phyloP scores from a whole-genome alignment of 2,113 vertebrate genomes.

The Meriones unguiculatus region DNA sequence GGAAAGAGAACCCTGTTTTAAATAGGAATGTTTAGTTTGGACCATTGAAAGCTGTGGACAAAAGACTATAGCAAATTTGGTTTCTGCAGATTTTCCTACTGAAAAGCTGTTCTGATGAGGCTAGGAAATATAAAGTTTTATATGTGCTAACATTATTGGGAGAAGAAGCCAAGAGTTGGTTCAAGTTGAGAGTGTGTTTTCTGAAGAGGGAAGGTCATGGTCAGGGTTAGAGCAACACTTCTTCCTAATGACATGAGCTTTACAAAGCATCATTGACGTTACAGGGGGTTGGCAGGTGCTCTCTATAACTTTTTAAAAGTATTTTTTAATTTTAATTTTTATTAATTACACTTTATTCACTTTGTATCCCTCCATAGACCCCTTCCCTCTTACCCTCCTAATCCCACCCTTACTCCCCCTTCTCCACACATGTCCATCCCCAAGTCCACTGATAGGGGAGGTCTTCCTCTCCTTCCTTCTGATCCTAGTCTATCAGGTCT shows the following conservation, averaged over 20 bases:
- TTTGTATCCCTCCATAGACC: too few species aligned
- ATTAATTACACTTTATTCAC: too few species aligned
- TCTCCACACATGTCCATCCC: too few species aligned
- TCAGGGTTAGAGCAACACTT: background rate
- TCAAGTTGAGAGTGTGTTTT: background rate
- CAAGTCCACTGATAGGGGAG: too few species aligned
- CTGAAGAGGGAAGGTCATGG: background rate
- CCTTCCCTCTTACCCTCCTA: too few species aligned
- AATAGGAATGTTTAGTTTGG: conserved; percentile 19
- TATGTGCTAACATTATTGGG: background rate
- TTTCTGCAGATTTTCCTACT: background rate
- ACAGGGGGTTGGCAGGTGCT: background rate
- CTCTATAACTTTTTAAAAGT: background rate
- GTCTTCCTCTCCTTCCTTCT: too few species aligned
- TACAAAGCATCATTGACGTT: background rate
- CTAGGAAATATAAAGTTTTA: conserved; percentile 15
- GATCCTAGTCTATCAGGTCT: too few species aligned
- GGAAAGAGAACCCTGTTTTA: conserved; percentile 49
- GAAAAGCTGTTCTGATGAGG: background rate
- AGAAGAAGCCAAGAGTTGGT: background rate
- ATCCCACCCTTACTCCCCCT: too few species aligned
- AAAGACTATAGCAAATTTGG: conserved; percentile 20
- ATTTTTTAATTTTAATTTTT: too few species aligned
- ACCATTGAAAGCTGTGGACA: conserved; percentile 10
- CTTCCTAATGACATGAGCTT: background rate